phyloP scores from a whole-genome alignment of 2,797 vertebrate species.

The Anomalospiza imberbis region DNA sequence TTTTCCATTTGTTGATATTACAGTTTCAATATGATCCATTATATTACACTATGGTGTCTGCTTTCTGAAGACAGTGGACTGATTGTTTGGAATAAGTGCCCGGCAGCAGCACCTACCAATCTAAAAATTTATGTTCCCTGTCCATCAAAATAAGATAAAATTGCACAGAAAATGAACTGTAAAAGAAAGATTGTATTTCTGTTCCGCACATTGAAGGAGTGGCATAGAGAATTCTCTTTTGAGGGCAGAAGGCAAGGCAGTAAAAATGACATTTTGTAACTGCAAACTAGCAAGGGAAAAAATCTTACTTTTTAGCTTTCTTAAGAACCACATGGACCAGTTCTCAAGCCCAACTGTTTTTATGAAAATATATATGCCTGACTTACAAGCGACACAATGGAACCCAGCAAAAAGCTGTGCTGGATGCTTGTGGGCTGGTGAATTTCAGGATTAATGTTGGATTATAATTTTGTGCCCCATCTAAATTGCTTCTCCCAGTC shows the following conservation, averaged over 20 bases:
- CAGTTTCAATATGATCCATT: background rate
- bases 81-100: background rate
- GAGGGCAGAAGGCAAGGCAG: background rate
- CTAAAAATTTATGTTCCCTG: background rate
- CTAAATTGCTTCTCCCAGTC: background rate
- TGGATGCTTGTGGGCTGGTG: background rate
- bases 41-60: background rate
- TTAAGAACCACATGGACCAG: background rate
- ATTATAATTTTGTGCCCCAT: background rate
- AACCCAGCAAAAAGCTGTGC: background rate
- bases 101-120: background rate
- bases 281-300: background rate
- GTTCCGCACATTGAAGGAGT: background rate
- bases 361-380: background rate
- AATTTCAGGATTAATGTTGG: background rate
- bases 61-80: background rate
- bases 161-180: background rate
- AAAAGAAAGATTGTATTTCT: background rate
- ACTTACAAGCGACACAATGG: rapidly evolving
- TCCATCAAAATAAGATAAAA: background rate
- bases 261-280: background rate
- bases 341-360: background rate
- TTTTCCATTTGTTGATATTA: background rate
- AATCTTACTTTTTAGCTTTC: background rate
- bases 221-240: background rate